phyloP scores from a whole-genome alignment of 2,888 invertebrate genomes.

The Pristionchus arcanus region DNA sequence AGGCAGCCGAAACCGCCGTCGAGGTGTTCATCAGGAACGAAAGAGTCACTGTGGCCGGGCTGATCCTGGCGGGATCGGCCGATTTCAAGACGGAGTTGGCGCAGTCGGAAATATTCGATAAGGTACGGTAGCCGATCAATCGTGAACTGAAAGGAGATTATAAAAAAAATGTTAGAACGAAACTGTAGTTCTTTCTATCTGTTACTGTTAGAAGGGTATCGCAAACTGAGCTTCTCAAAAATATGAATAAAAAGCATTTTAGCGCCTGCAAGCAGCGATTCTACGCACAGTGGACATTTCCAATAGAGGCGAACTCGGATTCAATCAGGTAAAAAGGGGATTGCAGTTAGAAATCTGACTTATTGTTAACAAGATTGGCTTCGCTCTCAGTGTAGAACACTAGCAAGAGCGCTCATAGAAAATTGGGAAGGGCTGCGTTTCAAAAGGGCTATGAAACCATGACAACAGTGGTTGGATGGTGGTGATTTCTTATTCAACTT shows the following conservation, averaged over 20 bases:
- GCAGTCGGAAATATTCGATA: conserved; percentile 99
- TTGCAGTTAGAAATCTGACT: too few species aligned
- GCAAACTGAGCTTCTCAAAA: not conserved
- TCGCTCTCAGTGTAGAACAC: too few species aligned
- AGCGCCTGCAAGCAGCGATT: conserved; percentile 89
- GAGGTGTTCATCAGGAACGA: conserved; percentile 97
- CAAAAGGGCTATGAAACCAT: too few species aligned
- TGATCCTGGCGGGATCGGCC: conserved; percentile 99
- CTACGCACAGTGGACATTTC: conserved; percentile 99
- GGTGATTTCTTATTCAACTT: too few species aligned
- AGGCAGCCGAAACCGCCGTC: conserved; percentile 95
- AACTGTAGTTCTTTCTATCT: too few species aligned
- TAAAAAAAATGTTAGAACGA: too few species aligned
- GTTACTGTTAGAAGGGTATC: not conserved
- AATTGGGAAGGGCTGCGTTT: too few species aligned
- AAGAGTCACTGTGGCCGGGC: conserved; percentile 93
- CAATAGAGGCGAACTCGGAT: conserved; percentile 99
- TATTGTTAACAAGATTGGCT: too few species aligned
- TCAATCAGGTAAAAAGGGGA: conserved; percentile 86
- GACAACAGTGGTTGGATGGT: too few species aligned
- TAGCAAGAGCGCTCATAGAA: too few species aligned
- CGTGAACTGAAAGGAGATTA: too few species aligned
- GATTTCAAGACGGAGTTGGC: conserved; percentile 99
- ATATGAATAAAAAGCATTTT: not conserved
- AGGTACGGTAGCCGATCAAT: conserved; percentile 83